Evolutionary conservation across 1,140 invertebrate genomes (phyloP).

Genomic region (Eriosoma lanigerum): DNA sequence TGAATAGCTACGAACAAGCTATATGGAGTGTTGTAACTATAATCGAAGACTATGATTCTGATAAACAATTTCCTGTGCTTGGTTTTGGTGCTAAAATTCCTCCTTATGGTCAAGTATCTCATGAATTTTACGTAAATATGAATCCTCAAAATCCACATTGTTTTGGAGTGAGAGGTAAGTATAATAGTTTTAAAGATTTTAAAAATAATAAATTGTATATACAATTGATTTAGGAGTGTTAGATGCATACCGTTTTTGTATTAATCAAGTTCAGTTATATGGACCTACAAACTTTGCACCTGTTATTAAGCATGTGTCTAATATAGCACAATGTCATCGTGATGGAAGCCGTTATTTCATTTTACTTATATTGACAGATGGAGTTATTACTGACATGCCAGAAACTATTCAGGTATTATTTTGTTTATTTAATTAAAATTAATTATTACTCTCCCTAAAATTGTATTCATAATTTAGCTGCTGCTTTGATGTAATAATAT

Average conservation of each 20-base stretch:
- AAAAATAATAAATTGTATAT: too few relatives aligned
- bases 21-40: conserved; percentile 66
- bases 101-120: conserved; percentile 62
- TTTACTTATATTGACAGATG: conserved; percentile 71
- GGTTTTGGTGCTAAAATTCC: conserved; percentile 65
- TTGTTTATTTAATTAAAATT: neutral
- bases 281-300: conserved; percentile 72
- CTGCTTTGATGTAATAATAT: too few relatives aligned
- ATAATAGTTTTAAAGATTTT: neutral
- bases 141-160: conserved; percentile 65
- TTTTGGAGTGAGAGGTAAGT: conserved; percentile 57
- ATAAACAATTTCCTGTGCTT: conserved; percentile 64
- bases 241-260: conserved; percentile 58
- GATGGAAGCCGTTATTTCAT: conserved; percentile 68
- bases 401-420: conserved; percentile 62
- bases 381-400: conserved; percentile 69
- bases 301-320: conserved; percentile 65
- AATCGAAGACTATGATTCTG: conserved; percentile 66
- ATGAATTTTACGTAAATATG: conserved; percentile 67
- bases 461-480: too few relatives aligned
- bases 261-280: conserved; percentile 64
- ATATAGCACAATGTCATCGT: conserved; percentile 59
- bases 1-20: conserved; percentile 66
- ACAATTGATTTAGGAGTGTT: conserved; percentile 56
- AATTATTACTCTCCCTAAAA: too few relatives aligned